phyloP scores from a whole-genome alignment of 1,140 invertebrate genomes.

The Psix sp. region DNA sequence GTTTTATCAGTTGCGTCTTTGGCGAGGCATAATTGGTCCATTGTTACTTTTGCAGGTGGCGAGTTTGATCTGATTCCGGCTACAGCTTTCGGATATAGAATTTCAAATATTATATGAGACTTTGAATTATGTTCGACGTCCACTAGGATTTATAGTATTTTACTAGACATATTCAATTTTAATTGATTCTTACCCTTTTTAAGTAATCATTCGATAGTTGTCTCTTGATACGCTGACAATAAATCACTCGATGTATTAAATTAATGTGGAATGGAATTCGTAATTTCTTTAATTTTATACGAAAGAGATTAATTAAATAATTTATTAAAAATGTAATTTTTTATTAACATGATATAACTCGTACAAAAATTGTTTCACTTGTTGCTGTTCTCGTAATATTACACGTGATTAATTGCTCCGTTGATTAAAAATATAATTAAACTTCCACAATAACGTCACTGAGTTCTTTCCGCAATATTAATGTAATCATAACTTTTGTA shows the following conservation, averaged over 20 bases:
- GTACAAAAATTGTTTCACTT: too few species aligned
- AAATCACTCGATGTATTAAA: too few species aligned
- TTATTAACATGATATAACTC: too few species aligned
- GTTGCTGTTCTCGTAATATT: too few species aligned
- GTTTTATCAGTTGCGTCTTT: slow-evolving; percentile 59
- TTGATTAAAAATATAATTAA: slow-evolving; percentile 47
- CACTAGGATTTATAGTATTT: slow-evolving; percentile 11
- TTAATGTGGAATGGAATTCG: too few species aligned
- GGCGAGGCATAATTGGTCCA: slow-evolving; percentile 63
- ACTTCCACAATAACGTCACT: slow-evolving; percentile 30
- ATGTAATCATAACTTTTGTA: slow-evolving; percentile 42
- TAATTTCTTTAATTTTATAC: too few species aligned
- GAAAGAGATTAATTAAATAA: too few species aligned
- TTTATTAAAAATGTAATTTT: too few species aligned
- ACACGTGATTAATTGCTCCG: slow-evolving; percentile 19
- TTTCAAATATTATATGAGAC: slow-evolving; percentile 41
- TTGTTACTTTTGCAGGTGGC: slow-evolving; percentile 60
- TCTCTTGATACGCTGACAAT: too few species aligned
- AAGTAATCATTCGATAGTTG: not conserved
- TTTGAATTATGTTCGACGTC: slow-evolving; percentile 19
- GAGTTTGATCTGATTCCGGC: slow-evolving; percentile 41
- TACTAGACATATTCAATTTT: slow-evolving; percentile 1
- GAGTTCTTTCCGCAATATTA: slow-evolving; percentile 33
- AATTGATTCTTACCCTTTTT: slow-evolving; percentile 14
- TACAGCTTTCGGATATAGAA: slow-evolving; percentile 24